A percentile compares a stretch with the other conserved stretches of the same genome.
Conservation (phyloP, 1,140 invertebrate genomes). For the Pollicipes pollicipes region DNA sequence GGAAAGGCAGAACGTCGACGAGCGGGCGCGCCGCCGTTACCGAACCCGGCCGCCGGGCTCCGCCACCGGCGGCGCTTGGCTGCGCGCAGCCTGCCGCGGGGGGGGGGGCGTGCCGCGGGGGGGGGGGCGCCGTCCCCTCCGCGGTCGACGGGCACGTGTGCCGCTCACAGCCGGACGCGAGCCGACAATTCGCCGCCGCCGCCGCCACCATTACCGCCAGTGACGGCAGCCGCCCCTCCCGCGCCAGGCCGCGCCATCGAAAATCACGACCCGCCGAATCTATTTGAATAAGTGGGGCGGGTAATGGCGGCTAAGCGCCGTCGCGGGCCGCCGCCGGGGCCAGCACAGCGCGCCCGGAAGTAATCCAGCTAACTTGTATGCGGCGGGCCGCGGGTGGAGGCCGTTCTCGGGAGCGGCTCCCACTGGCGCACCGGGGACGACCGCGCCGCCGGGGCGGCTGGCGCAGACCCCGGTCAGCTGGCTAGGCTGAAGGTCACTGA, state of each 20-base stretch:
- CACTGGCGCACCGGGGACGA: too few species aligned
- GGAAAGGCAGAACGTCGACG: too few species aligned
- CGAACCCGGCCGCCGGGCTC: background rate
- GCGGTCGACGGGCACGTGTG: too few species aligned
- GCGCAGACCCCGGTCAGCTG: too few species aligned
- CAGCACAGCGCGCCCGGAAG: background rate
- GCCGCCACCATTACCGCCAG: too few species aligned
- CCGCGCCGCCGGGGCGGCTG: too few species aligned
- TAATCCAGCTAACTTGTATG: background rate
- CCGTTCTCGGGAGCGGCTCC: too few species aligned
- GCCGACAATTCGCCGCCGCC: background rate
- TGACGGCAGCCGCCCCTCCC: background rate
- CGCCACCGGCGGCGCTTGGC: background rate
- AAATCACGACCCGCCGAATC: background rate
- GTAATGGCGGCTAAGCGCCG: background rate
- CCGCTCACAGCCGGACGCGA: background rate
- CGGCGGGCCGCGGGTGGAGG: too few species aligned
- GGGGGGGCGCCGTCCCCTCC: too few species aligned
- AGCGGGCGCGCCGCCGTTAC: background rate
- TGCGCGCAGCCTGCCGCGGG: background rate
- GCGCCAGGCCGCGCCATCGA: background rate
- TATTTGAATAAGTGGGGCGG: background rate
- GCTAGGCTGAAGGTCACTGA: too few species aligned
- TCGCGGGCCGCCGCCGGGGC: too few species aligned
- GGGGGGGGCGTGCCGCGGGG: too few species aligned